Percentiles rank a stretch among this genome's conserved stretches.
These are phyloP conservation scores for Zootermopsis nevadensis DNA, from an alignment of 2,888 invertebrate genomes.

Conservation along the genomic window DNA sequence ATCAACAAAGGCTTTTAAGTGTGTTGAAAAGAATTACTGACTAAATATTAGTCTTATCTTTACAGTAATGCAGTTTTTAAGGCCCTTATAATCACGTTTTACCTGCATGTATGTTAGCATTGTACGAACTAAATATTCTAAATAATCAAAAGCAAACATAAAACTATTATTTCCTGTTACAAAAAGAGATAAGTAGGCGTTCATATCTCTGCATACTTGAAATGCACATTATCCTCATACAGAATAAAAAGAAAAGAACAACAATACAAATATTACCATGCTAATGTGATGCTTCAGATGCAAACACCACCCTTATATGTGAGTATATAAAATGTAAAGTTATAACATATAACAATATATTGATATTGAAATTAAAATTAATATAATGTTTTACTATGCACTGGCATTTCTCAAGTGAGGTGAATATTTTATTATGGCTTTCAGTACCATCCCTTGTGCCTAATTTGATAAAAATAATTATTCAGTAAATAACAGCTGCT, in stretches of 20 bases:
- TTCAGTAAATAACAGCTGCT: not conserved
- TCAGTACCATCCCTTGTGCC: not conserved
- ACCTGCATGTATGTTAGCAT: not conserved
- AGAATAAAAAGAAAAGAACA: not conserved
- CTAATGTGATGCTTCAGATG: not conserved
- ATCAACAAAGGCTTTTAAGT: not conserved
- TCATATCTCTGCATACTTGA: not conserved
- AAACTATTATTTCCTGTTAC: not conserved
- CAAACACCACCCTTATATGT: not conserved
- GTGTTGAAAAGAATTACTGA: not conserved
- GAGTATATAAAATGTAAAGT: not conserved
- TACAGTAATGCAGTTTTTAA: not conserved
- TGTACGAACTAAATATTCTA: not conserved
- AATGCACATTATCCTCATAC: not conserved
- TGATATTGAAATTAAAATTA: not conserved
- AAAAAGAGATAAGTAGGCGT: not conserved
- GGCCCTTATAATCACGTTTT: not conserved
- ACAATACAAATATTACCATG: not conserved
- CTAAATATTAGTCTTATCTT: not conserved
- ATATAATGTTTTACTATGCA: not conserved
- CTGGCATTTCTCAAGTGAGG: not conserved
- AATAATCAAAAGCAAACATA: not conserved
- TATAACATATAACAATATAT: not conserved
- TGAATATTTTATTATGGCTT: not conserved
- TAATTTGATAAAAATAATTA: not conserved